These are phyloP conservation scores for Menidia beryllina DNA, from an alignment of 2,113 vertebrate genomes.

Conservation along the genomic window DNA sequence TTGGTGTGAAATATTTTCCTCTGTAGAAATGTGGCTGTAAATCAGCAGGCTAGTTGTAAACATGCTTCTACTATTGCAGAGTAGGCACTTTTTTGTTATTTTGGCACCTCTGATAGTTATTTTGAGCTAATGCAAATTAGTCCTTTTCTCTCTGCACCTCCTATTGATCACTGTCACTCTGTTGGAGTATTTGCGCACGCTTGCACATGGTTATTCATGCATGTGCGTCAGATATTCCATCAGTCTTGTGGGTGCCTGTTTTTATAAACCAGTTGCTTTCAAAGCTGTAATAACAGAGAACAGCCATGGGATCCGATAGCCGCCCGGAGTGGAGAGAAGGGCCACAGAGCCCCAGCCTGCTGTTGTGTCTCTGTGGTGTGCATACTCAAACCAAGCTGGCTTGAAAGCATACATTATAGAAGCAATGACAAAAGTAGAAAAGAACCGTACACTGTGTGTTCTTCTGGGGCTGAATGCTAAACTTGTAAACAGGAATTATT, in stretches of 20 bases:
- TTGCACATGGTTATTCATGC: conserved; percentile 44
- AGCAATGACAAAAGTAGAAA: conserved; percentile 18
- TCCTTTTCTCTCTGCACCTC: conserved; percentile 6
- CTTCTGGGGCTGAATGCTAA: conserved; percentile 53
- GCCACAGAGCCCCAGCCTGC: conserved; percentile 34
- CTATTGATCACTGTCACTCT: conserved; percentile 5
- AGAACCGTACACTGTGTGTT: conserved; percentile 24
- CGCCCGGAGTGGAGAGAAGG: conserved; percentile 37
- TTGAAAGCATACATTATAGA: conserved; percentile 5
- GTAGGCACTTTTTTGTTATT: conserved; percentile 26
- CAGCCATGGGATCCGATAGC: conserved; percentile 38
- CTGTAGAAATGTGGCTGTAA: conserved; percentile 51
- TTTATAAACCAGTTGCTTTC: conserved; percentile 64
- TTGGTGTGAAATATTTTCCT: conserved; percentile 52
- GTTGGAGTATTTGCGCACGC: conserved; percentile 21
- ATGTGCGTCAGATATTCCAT: conserved; percentile 64
- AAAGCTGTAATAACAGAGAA: conserved; percentile 63
- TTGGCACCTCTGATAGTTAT: conserved; percentile 14
- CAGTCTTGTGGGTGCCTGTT: conserved; percentile 46
- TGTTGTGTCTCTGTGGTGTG: conserved; percentile 52
- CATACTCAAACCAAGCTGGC: conserved; percentile 47
- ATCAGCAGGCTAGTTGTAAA: conserved; percentile 48
- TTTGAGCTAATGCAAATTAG: conserved; percentile 9
- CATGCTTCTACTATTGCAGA: conserved; percentile 22
- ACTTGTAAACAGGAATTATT: conserved; percentile 72